Percentiles rank a stretch among this genome's conserved stretches.
These are phyloP conservation scores for Drosophila testacea DNA, from an alignment of 2,888 invertebrate genomes.

Conservation along the genomic window DNA sequence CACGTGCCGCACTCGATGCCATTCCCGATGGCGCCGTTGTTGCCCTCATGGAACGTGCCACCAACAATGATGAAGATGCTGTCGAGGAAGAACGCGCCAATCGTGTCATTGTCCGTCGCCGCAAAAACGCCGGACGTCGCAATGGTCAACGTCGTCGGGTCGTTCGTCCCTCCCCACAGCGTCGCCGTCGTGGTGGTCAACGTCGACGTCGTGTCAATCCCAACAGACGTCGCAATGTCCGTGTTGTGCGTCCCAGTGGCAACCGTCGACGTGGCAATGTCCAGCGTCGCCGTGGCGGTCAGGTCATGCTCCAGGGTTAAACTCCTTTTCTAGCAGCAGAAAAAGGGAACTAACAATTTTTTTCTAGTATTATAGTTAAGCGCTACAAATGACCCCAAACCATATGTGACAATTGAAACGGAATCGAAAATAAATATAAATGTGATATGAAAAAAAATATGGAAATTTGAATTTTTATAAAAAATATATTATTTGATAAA, in stretches of 20 bases:
- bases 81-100: slow-evolving; percentile 77
- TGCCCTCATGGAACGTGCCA: slow-evolving; percentile 75
- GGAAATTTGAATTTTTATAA: too few relatives aligned
- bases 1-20: slow-evolving; percentile 78
- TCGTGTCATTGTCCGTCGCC: slow-evolving; percentile 76
- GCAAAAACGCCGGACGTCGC: slow-evolving; percentile 64
- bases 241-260: slow-evolving; percentile 50
- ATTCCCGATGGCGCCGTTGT: slow-evolving; percentile 82
- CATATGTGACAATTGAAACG: slow-evolving; percentile 41
- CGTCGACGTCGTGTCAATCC: slow-evolving; percentile 35
- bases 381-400: slow-evolving; percentile 26
- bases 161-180: slow-evolving; percentile 45
- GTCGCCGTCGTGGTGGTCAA: slow-evolving; percentile 51
- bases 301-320: slow-evolving; percentile 55
- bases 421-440: slow-evolving; percentile 56
- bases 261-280: slow-evolving; percentile 57
- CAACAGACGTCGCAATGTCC: slow-evolving; percentile 63
- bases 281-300: slow-evolving; percentile 58
- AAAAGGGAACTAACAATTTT: background rate
- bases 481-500: background rate
- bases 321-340: background rate
- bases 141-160: slow-evolving; percentile 60
- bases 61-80: slow-evolving; percentile 23
- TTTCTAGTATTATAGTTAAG: slow-evolving; percentile 78
- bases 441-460: slow-evolving; percentile 57